phyloP scores from a whole-genome alignment of 2,113 vertebrate species.

The Passer montanus region DNA sequence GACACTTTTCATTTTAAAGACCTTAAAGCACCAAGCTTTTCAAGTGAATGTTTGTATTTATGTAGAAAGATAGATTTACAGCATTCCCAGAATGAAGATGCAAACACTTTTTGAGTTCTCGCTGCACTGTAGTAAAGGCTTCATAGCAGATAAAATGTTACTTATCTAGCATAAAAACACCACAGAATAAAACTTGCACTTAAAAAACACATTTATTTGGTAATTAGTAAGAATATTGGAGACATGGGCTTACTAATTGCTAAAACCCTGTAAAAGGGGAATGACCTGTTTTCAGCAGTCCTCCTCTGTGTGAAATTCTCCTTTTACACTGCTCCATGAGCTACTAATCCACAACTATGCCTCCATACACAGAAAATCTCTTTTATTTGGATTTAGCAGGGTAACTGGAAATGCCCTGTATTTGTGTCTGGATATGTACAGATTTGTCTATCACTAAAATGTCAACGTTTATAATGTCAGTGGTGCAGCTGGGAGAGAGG shows the following conservation, averaged over 20 bases:
- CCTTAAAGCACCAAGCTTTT: neutral
- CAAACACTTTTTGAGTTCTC: neutral
- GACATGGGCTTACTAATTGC: neutral
- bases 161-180: neutral
- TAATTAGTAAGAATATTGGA: neutral
- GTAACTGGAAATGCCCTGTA: neutral
- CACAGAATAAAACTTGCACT: neutral
- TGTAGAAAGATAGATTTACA: neutral
- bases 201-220: neutral
- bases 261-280: neutral
- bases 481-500: neutral
- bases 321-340: neutral
- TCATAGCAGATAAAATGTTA: neutral
- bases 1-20: neutral
- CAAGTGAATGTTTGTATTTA: neutral
- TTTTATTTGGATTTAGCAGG: neutral
- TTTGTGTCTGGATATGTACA: conserved; percentile 40
- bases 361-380: neutral
- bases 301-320: neutral
- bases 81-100: neutral
- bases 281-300: neutral
- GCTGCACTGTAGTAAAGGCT: neutral
- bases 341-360: neutral
- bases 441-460: neutral
- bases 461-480: conserved; percentile 6